Percentiles rank a stretch among this genome's conserved stretches.
Conservation (phyloP, 2,888 invertebrate genomes). For the Hipparchia sbordonii region DNA sequence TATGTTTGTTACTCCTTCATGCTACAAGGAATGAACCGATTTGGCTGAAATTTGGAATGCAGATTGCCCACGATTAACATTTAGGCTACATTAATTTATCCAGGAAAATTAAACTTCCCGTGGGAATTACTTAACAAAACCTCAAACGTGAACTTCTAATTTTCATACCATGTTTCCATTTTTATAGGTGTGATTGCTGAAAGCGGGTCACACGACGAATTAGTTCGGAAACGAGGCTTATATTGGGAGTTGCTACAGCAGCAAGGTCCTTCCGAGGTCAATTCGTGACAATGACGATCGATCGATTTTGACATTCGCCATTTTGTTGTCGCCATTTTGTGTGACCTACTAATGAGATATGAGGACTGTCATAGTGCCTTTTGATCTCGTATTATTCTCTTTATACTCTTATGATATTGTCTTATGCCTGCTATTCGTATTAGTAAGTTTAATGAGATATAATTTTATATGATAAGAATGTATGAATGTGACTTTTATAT, state of each 20-base stretch:
- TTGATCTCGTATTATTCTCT: background rate
- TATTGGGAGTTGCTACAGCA: slow-evolving; percentile 69
- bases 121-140: too few relatives aligned
- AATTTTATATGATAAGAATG: background rate
- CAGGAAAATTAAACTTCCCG: too few relatives aligned
- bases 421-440: slow-evolving; percentile 8
- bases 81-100: too few relatives aligned
- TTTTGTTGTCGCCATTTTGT: slow-evolving; percentile 8
- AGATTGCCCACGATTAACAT: too few relatives aligned
- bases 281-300: slow-evolving; percentile 24
- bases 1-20: too few relatives aligned
- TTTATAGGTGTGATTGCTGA: slow-evolving; percentile 66
- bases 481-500: background rate
- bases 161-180: background rate
- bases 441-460: slow-evolving; percentile 8
- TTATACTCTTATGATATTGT: background rate
- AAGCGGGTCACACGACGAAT: slow-evolving; percentile 66
- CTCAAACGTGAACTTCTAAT: background rate
- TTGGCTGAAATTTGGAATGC: too few relatives aligned
- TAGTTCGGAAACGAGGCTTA: slow-evolving; percentile 59
- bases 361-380: slow-evolving; percentile 9
- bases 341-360: background rate
- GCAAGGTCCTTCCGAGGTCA: slow-evolving; percentile 53
- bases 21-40: too few relatives aligned
- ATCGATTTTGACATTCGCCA: slow-evolving; percentile 2